A percentile compares a stretch with the other conserved stretches of the same genome.
phyloP scores from a whole-genome alignment of 2,113 vertebrate genomes.

The Sprattus sprattus region DNA sequence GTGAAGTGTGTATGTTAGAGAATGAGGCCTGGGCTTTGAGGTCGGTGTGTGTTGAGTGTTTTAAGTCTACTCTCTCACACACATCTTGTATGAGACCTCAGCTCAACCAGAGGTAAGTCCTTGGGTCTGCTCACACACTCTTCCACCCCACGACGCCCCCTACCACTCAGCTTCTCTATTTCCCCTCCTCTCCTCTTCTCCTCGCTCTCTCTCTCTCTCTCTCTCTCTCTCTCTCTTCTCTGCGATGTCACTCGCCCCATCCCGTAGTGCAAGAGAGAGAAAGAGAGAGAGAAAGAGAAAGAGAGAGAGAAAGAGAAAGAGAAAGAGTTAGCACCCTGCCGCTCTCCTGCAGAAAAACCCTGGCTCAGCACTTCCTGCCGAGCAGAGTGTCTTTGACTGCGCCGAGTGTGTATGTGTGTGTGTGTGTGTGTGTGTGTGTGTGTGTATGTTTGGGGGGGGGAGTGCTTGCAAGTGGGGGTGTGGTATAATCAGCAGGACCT shows the following conservation, averaged over 20 bases:
- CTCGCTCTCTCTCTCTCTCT: slow-evolving; percentile 27
- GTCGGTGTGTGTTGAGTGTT: too few species aligned
- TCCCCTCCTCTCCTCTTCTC: not conserved
- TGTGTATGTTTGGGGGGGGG: not conserved
- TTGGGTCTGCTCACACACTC: slow-evolving; percentile 7
- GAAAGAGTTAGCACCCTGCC: slow-evolving; percentile 46
- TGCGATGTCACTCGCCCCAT: not conserved
- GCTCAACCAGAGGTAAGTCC: slow-evolving; percentile 20
- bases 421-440: not conserved
- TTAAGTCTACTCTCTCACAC: slow-evolving; percentile 42
- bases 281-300: too few species aligned
- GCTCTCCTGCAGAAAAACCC: slow-evolving; percentile 43
- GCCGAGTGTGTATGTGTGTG: slow-evolving; percentile 19
- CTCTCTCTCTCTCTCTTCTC: slow-evolving; percentile 43
- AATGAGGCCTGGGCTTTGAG: slow-evolving; percentile 38
- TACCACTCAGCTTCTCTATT: too few species aligned
- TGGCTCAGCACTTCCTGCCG: slow-evolving; percentile 79
- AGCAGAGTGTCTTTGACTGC: slow-evolving; percentile 63
- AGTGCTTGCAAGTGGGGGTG: too few species aligned
- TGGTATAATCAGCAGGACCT: too few species aligned
- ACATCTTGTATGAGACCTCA: not conserved
- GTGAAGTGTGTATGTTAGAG: not conserved
- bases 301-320: too few species aligned
- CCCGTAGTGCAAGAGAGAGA: too few species aligned
- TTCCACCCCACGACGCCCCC: too few species aligned